Percentiles rank a stretch among this genome's conserved stretches.
Conservation (phyloP, 2,797 vertebrate species). For the Esox lucius region DNA sequence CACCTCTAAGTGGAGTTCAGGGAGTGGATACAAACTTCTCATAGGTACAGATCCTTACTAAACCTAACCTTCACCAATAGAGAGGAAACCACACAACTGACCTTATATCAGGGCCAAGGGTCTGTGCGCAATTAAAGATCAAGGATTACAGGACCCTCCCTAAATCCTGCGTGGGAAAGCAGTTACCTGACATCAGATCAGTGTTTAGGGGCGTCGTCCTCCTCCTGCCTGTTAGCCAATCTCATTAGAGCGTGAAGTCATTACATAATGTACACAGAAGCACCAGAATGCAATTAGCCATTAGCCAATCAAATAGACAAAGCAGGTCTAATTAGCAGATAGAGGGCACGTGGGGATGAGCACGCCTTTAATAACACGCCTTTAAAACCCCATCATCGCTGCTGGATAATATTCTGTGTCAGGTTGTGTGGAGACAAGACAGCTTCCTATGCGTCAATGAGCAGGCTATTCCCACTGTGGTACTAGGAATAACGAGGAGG, state of each 20-base stretch:
- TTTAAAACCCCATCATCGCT: slow-evolving; percentile 64
- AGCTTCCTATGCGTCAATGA: slow-evolving; percentile 35
- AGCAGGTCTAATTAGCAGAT: slow-evolving; percentile 73
- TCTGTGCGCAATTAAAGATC: slow-evolving; percentile 25
- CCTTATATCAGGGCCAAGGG: slow-evolving; percentile 57
- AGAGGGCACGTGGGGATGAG: slow-evolving; percentile 55
- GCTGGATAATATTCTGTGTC: slow-evolving; percentile 53
- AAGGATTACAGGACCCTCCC: not conserved
- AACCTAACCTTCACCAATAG: slow-evolving; percentile 12
- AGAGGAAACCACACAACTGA: slow-evolving; percentile 56
- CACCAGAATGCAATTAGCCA: slow-evolving; percentile 74
- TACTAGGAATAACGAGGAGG: not conserved
- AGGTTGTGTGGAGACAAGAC: slow-evolving; percentile 46
- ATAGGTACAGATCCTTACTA: not conserved
- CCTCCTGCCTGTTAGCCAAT: slow-evolving; percentile 68
- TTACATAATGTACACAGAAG: slow-evolving; percentile 70
- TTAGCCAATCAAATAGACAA: slow-evolving; percentile 75
- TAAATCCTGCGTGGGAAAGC: slow-evolving; percentile 35
- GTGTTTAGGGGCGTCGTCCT: not conserved
- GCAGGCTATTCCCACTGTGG: slow-evolving; percentile 15
- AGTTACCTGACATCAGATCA: not conserved
- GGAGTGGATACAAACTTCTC: not conserved
- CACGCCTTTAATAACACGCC: slow-evolving; percentile 57
- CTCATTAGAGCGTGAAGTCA: slow-evolving; percentile 76
- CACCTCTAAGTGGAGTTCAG: not conserved